Base-by-base conservation (phyloP, 2,888 invertebrate species). In the Lacanobia wlatinum region DNA sequence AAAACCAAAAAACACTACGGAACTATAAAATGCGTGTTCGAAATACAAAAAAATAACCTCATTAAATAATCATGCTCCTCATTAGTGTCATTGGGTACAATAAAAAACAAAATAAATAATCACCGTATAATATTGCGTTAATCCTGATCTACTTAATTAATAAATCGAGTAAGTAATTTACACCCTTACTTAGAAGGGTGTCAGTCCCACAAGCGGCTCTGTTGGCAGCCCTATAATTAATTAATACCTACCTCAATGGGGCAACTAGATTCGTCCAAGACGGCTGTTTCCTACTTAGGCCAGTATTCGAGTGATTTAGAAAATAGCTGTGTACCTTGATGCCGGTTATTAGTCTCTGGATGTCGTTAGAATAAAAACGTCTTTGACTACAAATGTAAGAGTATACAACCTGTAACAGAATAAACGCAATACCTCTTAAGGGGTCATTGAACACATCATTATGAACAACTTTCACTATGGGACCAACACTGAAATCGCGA, bases 161-260 rank as follows among this genome's bases (percentile, higher is more conserved):
- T 59, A 64, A 70, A 61, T 76, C 62, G 72, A 70, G 63, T 72
- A 70, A 70, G 69, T 70, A 68, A 81, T 82, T 83, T 76, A 82
- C 77, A 58, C 46, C 71, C 61, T 28, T 55, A 58, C 53, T 78
- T 60, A 82, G 73, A 70, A 62, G 40, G 77, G 70, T 67, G 76
- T 82, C 72, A 78, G 60, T 64, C 62, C 71, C 62, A 76, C 73
- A 69, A 61, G 23, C 63, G 68, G 74, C 84, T 86, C 88, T 90
- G 84, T 87, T 65, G 61, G 50, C 56, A 76, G 53, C 67, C 67
- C 73, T 62, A 73, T 83, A 87, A 89, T 89, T 89, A 89, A 90
- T 89, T 87, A 88, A 88, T 87, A 86, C 86, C 85, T 87, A 84
- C 85, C 85, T 86, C 72, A 76, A 82, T 78, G 63, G 55, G 59